Percentiles rank a stretch among this genome's conserved stretches.
These are phyloP conservation scores for Lycia hirtaria DNA, from an alignment of 2,888 invertebrate species.

Conservation along the genomic window DNA sequence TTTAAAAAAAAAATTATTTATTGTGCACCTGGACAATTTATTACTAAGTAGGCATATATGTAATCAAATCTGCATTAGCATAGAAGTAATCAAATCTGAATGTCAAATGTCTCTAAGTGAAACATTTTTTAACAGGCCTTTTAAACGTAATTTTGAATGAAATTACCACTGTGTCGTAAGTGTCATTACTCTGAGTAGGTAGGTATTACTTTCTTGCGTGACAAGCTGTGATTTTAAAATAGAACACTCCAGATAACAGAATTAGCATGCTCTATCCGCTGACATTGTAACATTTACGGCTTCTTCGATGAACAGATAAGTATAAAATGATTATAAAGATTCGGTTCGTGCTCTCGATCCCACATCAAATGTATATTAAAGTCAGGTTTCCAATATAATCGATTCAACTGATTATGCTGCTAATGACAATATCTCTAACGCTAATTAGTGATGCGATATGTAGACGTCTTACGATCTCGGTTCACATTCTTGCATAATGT, in stretches of 20 bases:
- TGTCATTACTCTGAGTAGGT: not conserved
- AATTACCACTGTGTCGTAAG: not conserved
- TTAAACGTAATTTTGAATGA: no score
- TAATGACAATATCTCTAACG: conserved; percentile 41
- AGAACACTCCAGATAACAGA: not conserved
- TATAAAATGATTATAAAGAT: conserved; percentile 22
- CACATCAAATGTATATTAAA: conserved; percentile 23
- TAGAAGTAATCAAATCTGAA: no score
- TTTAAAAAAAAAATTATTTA: no score
- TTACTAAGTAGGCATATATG: no score
- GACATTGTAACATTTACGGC: conserved; percentile 18
- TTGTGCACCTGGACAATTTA: no score
- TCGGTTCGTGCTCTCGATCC: conserved; percentile 28
- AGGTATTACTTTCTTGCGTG: not conserved
- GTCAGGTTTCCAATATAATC: conserved; percentile 33
- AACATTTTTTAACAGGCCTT: no score
- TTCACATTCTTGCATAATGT: conserved; percentile 42
- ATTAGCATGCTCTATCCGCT: conserved; percentile 5
- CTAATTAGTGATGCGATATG: conserved; percentile 45
- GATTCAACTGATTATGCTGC: conserved; percentile 35
- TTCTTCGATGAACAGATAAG: conserved; percentile 18
- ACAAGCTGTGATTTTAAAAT: not conserved
- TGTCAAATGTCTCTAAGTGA: no score
- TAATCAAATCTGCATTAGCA: no score
- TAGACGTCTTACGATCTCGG: conserved; percentile 39